phyloP scores from a whole-genome alignment of 53 echinoderm and acorn worm species.

The Crossaster papposus region DNA sequence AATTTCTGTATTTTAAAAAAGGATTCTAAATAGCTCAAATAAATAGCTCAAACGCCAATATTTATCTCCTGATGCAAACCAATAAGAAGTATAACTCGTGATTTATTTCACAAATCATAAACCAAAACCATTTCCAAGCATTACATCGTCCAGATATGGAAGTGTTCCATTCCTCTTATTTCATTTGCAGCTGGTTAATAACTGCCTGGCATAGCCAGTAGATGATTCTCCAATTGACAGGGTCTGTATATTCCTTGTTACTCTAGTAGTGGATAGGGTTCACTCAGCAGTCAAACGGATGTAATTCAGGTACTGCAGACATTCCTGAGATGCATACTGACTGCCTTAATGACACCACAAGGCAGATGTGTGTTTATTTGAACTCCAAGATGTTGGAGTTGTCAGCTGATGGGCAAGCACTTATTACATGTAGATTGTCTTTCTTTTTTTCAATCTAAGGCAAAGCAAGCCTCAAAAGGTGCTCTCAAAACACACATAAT shows the following conservation, averaged over 20 bases:
- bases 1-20: too few species aligned
- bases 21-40: not conserved
- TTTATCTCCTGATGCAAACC: too few species aligned
- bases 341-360: not conserved
- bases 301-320: not conserved
- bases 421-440: not conserved
- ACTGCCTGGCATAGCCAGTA: not conserved
- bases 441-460: not conserved
- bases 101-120: not conserved
- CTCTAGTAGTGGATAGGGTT: not conserved
- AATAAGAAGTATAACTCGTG: not conserved
- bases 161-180: not conserved
- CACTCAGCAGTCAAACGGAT: constrained; percentile 37
- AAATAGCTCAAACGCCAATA: too few species aligned
- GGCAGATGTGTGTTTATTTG: not conserved
- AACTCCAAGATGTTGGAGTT: not conserved
- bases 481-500: too few species aligned
- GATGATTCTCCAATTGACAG: not conserved
- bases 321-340: not conserved
- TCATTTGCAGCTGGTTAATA: not conserved
- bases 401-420: not conserved
- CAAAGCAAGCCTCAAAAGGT: not conserved
- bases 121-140: not conserved
- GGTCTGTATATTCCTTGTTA: not conserved
- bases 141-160: not conserved